These are phyloP conservation scores for Drosophila mayri DNA, from an alignment of 1,140 invertebrate genomes.

Conservation along the genomic window DNA sequence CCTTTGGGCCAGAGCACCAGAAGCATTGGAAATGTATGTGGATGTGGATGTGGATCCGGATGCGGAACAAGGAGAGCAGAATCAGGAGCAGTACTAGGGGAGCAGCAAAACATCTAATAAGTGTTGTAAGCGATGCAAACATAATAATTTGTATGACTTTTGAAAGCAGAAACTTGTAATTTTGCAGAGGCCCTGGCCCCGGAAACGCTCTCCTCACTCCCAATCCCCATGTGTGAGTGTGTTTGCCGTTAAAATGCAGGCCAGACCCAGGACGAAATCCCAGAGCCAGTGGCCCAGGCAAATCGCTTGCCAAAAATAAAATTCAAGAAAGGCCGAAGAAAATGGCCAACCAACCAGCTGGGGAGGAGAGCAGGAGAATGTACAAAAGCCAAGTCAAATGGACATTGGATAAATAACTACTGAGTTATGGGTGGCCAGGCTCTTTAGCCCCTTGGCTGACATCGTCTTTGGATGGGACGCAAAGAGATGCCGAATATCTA, in stretches of 20 bases:
- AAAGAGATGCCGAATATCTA: constrained; percentile 74
- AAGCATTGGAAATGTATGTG: constrained; percentile 11
- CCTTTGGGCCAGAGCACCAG: constrained; percentile 58
- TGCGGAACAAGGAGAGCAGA: constrained; percentile 2
- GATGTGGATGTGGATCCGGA: not conserved
- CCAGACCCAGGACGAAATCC: constrained; percentile 44
- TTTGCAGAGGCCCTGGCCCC: constrained; percentile 62
- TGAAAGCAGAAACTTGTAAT: constrained; percentile 83
- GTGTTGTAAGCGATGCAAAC: constrained; percentile 82
- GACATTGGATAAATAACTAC: constrained; percentile 81
- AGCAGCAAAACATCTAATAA: constrained; percentile 73
- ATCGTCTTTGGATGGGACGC: constrained; percentile 35
- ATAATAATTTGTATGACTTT: constrained; percentile 83
- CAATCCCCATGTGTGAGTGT: constrained; percentile 1
- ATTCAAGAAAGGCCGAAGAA: constrained; percentile 45
- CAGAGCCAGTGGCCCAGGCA: constrained; percentile 41
- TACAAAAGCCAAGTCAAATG: constrained; percentile 73
- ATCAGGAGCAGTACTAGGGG: constrained; percentile 9
- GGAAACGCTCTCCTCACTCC: constrained; percentile 12
- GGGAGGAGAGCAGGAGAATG: constrained; percentile 33
- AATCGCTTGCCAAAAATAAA: constrained; percentile 71
- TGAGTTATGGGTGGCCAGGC: constrained; percentile 73
- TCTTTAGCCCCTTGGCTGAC: constrained; percentile 43
- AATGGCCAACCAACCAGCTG: constrained; percentile 36
- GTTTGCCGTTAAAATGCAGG: constrained; percentile 71